phyloP scores from a whole-genome alignment of 1,140 invertebrate genomes.

The Bombus haemorrhoidalis region DNA sequence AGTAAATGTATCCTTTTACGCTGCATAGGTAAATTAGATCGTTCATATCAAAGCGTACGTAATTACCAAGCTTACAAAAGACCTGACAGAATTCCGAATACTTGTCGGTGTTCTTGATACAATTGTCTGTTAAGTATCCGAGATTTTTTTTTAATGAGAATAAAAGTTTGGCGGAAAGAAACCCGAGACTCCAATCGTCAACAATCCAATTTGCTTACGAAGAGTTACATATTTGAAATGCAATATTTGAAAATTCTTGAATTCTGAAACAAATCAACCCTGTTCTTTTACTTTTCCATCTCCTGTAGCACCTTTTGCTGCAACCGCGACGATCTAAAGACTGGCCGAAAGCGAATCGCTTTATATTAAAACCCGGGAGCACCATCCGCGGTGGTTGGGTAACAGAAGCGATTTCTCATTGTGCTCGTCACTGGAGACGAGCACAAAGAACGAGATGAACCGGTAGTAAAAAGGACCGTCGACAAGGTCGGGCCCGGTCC shows the following conservation, averaged over 20 bases:
- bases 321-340: conserved; percentile 1
- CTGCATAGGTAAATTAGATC: background rate
- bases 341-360: conserved; percentile 5
- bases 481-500: conserved; percentile 37
- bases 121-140: too few relatives aligned
- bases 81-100: too few relatives aligned
- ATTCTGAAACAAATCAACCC: background rate
- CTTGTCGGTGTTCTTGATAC: background rate
- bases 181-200: background rate
- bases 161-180: background rate
- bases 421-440: background rate
- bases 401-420: conserved; percentile 38
- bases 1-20: background rate
- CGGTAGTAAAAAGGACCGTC: conserved; percentile 36
- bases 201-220: background rate
- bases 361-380: background rate
- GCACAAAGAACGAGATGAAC: conserved; percentile 32
- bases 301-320: background rate
- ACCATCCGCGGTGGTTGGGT: conserved; percentile 13
- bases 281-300: background rate
- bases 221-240: background rate
- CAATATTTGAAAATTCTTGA: background rate
- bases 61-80: background rate
- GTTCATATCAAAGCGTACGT: background rate
- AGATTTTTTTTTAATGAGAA: background rate